These are phyloP conservation scores for Nycticryphes semicollaris DNA, from an alignment of 2,113 vertebrate species.

Conservation along the genomic window DNA sequence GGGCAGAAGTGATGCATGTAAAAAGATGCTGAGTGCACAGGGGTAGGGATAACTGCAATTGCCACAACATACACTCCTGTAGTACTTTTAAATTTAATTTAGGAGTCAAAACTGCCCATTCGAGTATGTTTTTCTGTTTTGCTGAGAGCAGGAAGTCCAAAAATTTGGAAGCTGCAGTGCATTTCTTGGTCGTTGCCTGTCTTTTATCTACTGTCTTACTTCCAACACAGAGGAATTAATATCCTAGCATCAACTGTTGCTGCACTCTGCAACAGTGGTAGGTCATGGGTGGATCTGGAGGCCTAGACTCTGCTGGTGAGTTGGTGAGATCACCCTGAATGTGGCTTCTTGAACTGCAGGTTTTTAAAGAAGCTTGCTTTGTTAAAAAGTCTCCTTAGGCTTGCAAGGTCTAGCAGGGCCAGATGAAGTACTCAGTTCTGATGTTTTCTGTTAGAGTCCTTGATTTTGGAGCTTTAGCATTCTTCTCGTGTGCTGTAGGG, in stretches of 20 bases:
- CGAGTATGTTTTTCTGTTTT: neutral
- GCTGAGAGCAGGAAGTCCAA: neutral
- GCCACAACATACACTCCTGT: neutral
- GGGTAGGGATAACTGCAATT: neutral
- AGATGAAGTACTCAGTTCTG: neutral
- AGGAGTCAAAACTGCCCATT: neutral
- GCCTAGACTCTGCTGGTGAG: neutral
- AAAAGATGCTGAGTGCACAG: neutral
- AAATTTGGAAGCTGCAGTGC: neutral
- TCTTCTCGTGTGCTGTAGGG: neutral
- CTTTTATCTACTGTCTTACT: neutral
- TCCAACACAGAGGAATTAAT: neutral
- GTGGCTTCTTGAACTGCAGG: neutral
- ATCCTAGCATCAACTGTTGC: neutral
- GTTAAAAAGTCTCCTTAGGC: neutral
- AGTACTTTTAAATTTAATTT: neutral
- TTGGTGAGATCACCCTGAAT: neutral
- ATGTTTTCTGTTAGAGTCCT: neutral
- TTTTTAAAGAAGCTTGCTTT: neutral
- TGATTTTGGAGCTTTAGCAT: neutral
- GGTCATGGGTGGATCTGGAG: neutral
- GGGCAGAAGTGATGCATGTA: neutral
- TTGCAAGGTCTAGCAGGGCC: neutral
- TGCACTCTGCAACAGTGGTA: rapidly evolving
- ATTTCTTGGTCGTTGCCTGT: neutral